These are phyloP conservation scores for Chaetura pelagica DNA, from an alignment of 2,113 vertebrate species.

Conservation along the genomic window DNA sequence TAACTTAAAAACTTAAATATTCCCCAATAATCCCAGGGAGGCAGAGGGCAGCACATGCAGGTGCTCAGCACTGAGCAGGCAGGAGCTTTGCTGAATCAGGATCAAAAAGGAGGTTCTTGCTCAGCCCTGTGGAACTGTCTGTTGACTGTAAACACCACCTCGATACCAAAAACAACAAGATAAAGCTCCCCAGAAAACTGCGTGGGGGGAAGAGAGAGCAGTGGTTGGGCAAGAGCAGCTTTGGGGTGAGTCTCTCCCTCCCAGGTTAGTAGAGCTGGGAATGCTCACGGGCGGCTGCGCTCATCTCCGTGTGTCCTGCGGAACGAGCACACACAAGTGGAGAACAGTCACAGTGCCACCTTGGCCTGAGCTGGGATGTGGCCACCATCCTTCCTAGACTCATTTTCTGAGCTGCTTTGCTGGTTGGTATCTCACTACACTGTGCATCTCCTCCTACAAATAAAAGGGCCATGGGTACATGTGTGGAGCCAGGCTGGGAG, in stretches of 20 bases:
- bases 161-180: not conserved
- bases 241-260: not conserved
- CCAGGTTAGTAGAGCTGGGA: not conserved
- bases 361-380: not conserved
- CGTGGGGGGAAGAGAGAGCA: constrained; percentile 15
- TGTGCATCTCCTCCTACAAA: not conserved
- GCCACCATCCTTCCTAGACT: not conserved
- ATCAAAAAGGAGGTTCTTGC: constrained; percentile 18
- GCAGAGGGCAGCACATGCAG: not conserved
- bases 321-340: fast-evolving
- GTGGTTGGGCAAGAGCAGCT: not conserved
- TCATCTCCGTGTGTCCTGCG: not conserved
- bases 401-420: not conserved
- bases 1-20: not conserved
- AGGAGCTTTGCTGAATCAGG: not conserved
- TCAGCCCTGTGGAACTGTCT: not conserved
- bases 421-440: not conserved
- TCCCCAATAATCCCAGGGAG: not conserved
- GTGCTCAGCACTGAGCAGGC: not conserved
- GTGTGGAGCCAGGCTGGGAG: not conserved
- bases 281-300: fast-evolving
- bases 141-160: constrained; percentile 56
- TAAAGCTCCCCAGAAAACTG: not conserved
- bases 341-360: not conserved
- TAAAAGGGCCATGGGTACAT: not conserved